These are phyloP conservation scores for Platichthys stellatus DNA, from an alignment of 2,113 vertebrate species.

Conservation along the genomic window DNA sequence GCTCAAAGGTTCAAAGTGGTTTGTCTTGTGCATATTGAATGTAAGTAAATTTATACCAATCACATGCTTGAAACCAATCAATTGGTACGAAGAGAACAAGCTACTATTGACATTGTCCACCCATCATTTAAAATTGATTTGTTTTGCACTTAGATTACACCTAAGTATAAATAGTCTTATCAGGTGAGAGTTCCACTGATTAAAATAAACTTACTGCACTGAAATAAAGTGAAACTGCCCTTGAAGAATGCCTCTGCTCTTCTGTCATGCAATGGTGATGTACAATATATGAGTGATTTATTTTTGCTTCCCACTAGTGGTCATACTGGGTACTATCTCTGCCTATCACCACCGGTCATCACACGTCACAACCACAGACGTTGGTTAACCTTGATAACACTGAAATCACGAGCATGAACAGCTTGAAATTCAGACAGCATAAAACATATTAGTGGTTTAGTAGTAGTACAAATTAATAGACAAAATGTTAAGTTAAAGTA, in stretches of 20 bases:
- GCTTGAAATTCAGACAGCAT: too few species aligned
- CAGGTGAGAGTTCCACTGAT: background rate
- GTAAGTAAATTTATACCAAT: constrained; percentile 16
- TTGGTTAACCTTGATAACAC: too few species aligned
- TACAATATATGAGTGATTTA: background rate
- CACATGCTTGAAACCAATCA: constrained; percentile 2
- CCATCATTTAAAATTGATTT: background rate
- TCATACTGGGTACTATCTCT: background rate
- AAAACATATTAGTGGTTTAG: too few species aligned
- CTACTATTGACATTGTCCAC: background rate
- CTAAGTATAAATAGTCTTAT: background rate
- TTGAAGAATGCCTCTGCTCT: background rate
- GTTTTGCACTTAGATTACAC: constrained; percentile 20
- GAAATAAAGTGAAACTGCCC: constrained; percentile 57
- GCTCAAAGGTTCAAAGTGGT: background rate
- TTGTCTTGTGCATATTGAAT: constrained; percentile 30
- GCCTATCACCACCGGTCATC: too few species aligned
- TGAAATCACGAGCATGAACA: too few species aligned
- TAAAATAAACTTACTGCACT: constrained; percentile 29
- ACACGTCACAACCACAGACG: too few species aligned
- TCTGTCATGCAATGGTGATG: background rate
- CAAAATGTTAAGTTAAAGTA: too few species aligned
- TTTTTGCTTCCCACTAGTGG: constrained; percentile 44
- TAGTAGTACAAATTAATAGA: too few species aligned
- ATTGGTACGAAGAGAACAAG: background rate